These are phyloP conservation scores for Zaprionus taronus DNA, from an alignment of 1,140 invertebrate genomes.

Conservation along the genomic window DNA sequence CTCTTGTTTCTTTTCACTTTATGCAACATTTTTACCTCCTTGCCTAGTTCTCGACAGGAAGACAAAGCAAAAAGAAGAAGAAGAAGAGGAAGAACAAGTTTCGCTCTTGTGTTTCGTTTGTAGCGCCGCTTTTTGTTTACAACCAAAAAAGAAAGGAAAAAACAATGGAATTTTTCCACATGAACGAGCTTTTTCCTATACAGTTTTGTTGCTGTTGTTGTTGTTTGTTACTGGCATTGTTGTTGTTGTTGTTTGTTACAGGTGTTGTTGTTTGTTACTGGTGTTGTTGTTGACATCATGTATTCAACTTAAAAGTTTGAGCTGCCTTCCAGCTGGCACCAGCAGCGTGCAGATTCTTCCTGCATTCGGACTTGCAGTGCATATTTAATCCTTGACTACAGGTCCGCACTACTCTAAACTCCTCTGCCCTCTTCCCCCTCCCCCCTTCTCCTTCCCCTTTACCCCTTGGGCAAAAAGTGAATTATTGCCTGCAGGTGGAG, in stretches of 20 bases:
- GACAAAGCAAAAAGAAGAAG: conserved; percentile 24
- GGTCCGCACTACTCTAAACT: conserved; percentile 15
- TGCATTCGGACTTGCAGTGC: conserved; percentile 55
- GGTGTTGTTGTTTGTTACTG: conserved; percentile 19
- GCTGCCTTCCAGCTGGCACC: conserved; percentile 16
- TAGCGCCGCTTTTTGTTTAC: conserved; percentile 70
- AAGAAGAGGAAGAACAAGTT: conserved; percentile 28
- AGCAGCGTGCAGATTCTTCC: conserved; percentile 24
- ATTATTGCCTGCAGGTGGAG: conserved; percentile 67
- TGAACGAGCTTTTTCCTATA: conserved; percentile 56
- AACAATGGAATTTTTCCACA: conserved; percentile 79
- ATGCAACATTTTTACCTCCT: conserved; percentile 47
- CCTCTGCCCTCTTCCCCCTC: not conserved
- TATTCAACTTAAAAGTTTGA: conserved; percentile 49
- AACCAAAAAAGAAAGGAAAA: conserved; percentile 53
- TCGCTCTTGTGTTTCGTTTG: conserved; percentile 37
- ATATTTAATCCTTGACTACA: conserved; percentile 67
- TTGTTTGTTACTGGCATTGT: conserved; percentile 28
- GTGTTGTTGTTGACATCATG: conserved; percentile 46
- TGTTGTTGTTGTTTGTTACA: conserved; percentile 24
- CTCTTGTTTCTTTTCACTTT: conserved; percentile 53
- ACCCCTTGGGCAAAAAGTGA: conserved; percentile 51
- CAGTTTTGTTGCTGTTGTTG: conserved; percentile 17
- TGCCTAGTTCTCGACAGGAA: conserved; percentile 56
- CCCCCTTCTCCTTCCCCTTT: no score